A percentile compares a stretch with the other conserved stretches of the same genome.
These are phyloP conservation scores for Catharus fuscescens DNA, from an alignment of 2,113 vertebrate species.

Conservation along the genomic window DNA sequence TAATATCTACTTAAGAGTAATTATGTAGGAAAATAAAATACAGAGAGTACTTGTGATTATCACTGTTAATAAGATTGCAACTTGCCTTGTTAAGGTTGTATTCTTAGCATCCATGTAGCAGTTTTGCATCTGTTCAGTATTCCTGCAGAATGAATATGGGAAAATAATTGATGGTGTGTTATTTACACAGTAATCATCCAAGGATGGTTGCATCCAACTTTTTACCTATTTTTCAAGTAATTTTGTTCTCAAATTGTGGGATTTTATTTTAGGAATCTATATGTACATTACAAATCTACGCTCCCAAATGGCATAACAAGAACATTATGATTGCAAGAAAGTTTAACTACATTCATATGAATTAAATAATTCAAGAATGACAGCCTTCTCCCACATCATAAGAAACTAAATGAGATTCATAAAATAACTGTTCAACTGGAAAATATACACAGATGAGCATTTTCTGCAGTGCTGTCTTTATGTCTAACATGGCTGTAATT, in stretches of 20 bases:
- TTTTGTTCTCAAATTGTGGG: neutral
- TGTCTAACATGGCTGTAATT: neutral
- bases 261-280: neutral
- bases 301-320: neutral
- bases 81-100: neutral
- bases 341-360: neutral
- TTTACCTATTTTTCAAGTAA: neutral
- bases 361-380: neutral
- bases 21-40: neutral
- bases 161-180: neutral
- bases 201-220: neutral
- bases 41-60: neutral
- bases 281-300: neutral
- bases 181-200: neutral
- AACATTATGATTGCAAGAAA: neutral
- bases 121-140: neutral
- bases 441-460: neutral
- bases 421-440: neutral
- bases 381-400: neutral
- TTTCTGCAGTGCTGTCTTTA: neutral
- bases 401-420: constrained; percentile 11
- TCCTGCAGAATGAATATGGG: neutral
- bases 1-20: neutral
- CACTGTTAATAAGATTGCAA: neutral
- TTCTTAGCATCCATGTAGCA: neutral